Base-by-base conservation (phyloP, 2,113 vertebrate genomes). In the Cottus gobio region DNA sequence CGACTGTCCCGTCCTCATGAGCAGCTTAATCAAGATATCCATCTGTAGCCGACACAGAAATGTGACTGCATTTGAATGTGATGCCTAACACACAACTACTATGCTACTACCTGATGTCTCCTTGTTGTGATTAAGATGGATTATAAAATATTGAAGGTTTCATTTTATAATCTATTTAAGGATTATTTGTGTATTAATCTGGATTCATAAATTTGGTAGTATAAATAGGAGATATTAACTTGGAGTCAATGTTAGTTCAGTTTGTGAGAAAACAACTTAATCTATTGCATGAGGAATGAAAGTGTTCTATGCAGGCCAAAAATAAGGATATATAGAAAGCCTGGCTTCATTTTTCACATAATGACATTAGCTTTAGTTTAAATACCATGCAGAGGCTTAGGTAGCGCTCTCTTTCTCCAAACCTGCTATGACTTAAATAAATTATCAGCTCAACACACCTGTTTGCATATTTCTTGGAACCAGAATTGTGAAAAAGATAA, bases 131-230 rank as follows among this genome's bases (percentile, higher is more conserved):
- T 26, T 69, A 66, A 52, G 48, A 46, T 66, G 46, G 75, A 82
- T 90, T 87, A 75, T 60, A 54, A 56, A 85, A 82, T 87, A 86
- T 86, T 52, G 10, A 52, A 52, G 50, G 42, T 44, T 44, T 44
- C 42, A 4, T 44, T 13, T 90, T 87, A 75, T 60, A 54, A 56
- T 86, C 82, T 85, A 86, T 87, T 56, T 56, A 26, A 56, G 12
- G 52, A 70, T 22, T 39, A 36, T 62, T 60, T 34, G 12, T 36
- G n/a, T 24, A 56, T 56, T 11, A 24, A 87, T 84, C 52, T 80
- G 75, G 78, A 88, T 84, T 84, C 80, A 16, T 4, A 50, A 22
- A 79, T 79, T 70, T 68, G 37, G 54, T 54, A 58, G 66, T 86
- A 78, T 80, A 64, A 39, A 60, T 46, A 20, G 62, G 13, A 75